Evolutionary conservation across 1,140 invertebrate species (phyloP).

Genomic region (Brachionus koreanus): DNA sequence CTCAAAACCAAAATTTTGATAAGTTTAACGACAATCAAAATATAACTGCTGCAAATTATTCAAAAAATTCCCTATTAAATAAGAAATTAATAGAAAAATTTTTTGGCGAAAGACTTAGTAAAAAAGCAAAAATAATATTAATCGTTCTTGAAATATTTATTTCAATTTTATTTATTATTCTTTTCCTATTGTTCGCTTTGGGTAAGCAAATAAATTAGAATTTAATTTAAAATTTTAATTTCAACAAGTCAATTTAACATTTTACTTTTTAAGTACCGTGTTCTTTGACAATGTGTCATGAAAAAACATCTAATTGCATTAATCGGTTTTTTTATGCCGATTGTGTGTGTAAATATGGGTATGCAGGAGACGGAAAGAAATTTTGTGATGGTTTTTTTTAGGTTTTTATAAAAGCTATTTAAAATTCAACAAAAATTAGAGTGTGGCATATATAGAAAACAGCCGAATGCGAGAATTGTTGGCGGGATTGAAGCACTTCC

Average conservation of each 20-base stretch:
- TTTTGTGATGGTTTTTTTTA: conserved; percentile 24
- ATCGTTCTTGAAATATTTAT: neutral
- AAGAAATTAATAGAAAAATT: neutral
- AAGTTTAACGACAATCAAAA: neutral
- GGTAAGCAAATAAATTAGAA: too few relatives aligned
- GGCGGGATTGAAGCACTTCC: conserved; percentile 29
- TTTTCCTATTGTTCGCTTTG: neutral
- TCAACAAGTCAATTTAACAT: neutral
- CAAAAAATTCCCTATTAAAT: neutral
- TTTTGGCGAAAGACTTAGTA: neutral
- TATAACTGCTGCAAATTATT: neutral
- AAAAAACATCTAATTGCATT: neutral
- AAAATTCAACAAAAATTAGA: neutral
- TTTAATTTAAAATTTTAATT: neutral
- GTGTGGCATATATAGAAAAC: neutral
- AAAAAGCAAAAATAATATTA: neutral
- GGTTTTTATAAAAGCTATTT: neutral
- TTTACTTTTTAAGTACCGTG: neutral
- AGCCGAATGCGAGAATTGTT: conserved; percentile 16
- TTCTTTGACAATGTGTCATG: conserved; percentile 28
- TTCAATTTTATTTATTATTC: neutral
- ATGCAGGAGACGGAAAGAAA: conserved; percentile 12
- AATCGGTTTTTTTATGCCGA: conserved; percentile 22
- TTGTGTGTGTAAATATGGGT: conserved; percentile 16
- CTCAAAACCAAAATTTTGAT: neutral